A percentile compares a stretch with the other conserved stretches of the same genome.
Conservation (phyloP, 2,797 vertebrate species). For the Chelidonichthys spinosus region DNA sequence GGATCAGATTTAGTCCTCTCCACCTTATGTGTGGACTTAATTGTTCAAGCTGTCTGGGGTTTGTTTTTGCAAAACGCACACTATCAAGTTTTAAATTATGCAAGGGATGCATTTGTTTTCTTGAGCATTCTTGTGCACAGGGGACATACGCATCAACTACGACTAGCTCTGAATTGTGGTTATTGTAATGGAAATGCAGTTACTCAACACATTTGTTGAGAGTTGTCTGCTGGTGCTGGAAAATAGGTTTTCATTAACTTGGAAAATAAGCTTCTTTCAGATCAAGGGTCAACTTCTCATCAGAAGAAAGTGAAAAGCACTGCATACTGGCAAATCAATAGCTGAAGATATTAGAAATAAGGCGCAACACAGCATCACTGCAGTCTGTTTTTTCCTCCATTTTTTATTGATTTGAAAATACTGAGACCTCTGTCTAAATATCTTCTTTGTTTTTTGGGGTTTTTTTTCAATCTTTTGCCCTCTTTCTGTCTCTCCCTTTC, state of each 20-base stretch:
- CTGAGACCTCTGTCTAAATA: not conserved
- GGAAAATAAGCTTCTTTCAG: not conserved
- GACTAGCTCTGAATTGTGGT: not conserved
- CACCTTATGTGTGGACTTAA: not conserved
- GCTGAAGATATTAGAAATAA: not conserved
- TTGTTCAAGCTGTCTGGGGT: not conserved
- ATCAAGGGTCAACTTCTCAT: not conserved
- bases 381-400: not conserved
- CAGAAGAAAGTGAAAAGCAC: not conserved
- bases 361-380: not conserved
- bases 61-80: not conserved
- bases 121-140: not conserved
- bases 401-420: not conserved
- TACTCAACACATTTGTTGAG: not conserved
- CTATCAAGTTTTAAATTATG: not conserved
- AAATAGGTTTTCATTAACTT: constrained; percentile 7
- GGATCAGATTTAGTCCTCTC: not conserved
- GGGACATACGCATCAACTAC: not conserved
- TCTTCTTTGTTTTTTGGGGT: not conserved
- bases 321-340: not conserved
- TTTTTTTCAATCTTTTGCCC: not conserved
- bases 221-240: not conserved
- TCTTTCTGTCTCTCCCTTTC: not conserved
- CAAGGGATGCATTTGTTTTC: not conserved
- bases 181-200: constrained; percentile 5